Conservation (phyloP, 2,888 invertebrate species). For the Macropis europaea region DNA sequence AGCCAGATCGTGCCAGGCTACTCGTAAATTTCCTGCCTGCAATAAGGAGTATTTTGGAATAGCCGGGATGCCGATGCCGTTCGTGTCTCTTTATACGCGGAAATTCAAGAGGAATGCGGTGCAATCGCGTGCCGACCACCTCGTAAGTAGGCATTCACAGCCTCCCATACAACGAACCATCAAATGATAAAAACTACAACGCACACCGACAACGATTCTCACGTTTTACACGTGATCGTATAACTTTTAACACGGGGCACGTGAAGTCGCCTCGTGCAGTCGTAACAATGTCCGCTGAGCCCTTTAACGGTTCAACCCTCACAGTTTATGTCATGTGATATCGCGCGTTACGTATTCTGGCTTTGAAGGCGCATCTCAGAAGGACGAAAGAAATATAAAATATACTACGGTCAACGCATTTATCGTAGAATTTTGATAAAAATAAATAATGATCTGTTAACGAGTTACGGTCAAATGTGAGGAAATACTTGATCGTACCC, state of each 20-base stretch:
- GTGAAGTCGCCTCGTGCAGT: no score
- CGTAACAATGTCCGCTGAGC: no score
- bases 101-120: slow-evolving; percentile 36
- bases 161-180: background rate
- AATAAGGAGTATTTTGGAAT: slow-evolving; percentile 37
- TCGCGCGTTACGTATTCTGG: background rate
- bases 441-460: no score
- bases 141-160: slow-evolving; percentile 31
- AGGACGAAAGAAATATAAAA: no score
- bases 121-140: slow-evolving; percentile 31
- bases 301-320: no score
- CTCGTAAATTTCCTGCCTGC: slow-evolving; percentile 15
- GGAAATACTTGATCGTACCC: no score
- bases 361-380: no score
- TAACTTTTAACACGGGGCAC: background rate
- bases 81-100: slow-evolving; percentile 22
- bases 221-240: background rate
- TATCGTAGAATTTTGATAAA: no score
- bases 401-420: no score
- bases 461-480: no score
- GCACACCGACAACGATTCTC: background rate
- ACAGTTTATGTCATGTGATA: no score
- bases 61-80: slow-evolving; percentile 24
- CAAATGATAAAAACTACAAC: background rate
- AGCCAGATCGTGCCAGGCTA: background rate